Percentiles rank a stretch among this genome's conserved stretches.
Conservation (phyloP, 2,888 invertebrate genomes). For the Brenthis ino region DNA sequence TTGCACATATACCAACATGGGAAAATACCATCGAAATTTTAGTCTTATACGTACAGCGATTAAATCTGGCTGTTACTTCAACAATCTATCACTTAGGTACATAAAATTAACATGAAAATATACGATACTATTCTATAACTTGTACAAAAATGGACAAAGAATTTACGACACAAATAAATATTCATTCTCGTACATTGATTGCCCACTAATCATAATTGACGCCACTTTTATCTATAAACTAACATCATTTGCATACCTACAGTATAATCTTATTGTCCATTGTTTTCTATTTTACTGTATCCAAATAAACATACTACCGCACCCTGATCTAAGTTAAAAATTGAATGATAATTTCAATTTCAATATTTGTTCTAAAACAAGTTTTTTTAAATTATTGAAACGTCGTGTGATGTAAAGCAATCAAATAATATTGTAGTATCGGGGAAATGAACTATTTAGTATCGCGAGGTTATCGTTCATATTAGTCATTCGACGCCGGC, state of each 20-base stretch:
- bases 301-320: background rate
- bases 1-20: too few relatives aligned
- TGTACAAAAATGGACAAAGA: too few relatives aligned
- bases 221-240: conserved; percentile 27
- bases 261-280: conserved; percentile 50
- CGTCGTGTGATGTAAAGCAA: conserved; percentile 14
- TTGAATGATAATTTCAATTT: background rate
- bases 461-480: conserved; percentile 36
- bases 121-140: too few relatives aligned
- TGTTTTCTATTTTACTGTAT: conserved; percentile 38
- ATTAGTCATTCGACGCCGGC: conserved; percentile 48
- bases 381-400: conserved; percentile 16
- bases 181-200: background rate
- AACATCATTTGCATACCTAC: conserved; percentile 35
- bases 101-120: too few relatives aligned
- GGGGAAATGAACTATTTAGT: conserved; percentile 34
- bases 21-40: too few relatives aligned
- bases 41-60: too few relatives aligned
- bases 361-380: conserved; percentile 15
- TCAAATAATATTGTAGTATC: conserved; percentile 28
- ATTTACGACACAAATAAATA: background rate
- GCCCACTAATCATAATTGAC: conserved; percentile 1
- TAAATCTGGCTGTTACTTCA: too few relatives aligned
- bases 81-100: too few relatives aligned
- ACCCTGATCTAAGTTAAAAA: conserved; percentile 12